Evolutionary conservation across 2,797 vertebrate species (phyloP).

Genomic region (Manis javanica): DNA sequence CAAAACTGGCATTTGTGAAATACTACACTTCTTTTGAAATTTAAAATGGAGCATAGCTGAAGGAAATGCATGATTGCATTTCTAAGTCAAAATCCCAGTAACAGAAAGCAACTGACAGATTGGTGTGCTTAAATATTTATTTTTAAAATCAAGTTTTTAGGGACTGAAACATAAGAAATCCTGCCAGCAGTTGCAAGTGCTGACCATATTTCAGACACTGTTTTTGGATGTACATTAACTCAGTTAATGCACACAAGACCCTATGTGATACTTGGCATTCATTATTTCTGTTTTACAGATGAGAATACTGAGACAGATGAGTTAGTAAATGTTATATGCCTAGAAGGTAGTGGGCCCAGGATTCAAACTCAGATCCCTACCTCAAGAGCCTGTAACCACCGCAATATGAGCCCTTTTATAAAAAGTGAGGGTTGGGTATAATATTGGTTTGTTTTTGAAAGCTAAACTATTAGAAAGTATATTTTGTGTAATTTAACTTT

Average conservation of each 20-base stretch:
- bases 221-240: not conserved
- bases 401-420: not conserved
- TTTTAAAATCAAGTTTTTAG: not conserved
- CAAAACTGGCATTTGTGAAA: slow-evolving; percentile 17
- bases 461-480: not conserved
- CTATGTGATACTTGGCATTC: not conserved
- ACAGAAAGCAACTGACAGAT: not conserved
- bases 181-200: not conserved
- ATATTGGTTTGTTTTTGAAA: slow-evolving; percentile 13
- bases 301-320: not conserved
- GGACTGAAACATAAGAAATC: not conserved
- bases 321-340: not conserved
- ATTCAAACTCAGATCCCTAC: not conserved
- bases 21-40: not conserved
- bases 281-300: not conserved
- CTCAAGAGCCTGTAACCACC: not conserved
- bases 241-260: not conserved
- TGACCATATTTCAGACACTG: not conserved
- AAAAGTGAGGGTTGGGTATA: not conserved
- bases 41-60: not conserved
- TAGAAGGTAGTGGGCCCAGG: not conserved
- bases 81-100: not conserved
- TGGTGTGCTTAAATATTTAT: not conserved
- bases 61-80: not conserved
- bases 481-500: not conserved